Evolutionary conservation across 2,888 invertebrate genomes (phyloP), one percentile per base, ranked within the genome.

Genomic region (Conus canariensis): DNA sequence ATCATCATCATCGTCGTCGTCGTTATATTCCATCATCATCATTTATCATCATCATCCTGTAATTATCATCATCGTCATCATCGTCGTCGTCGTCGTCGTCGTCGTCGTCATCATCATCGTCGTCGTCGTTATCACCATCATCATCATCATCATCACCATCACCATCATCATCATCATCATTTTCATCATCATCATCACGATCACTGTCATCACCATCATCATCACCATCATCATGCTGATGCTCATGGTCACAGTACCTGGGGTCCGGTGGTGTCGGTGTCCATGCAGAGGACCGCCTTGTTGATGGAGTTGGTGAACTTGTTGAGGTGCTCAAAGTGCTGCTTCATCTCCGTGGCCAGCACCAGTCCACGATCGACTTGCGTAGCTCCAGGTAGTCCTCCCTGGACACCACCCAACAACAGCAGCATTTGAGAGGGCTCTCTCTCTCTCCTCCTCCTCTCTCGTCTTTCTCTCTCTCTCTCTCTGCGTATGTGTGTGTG

Each of bases 281-380:
- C 90, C 60, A 83, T 85, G 77, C 88, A 89, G 58, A 91, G 91
- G 70, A 92, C 82, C 25, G 91, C 89, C 85, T 92, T 92, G 86
- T 91, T 91, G 86, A 92, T 90, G 85, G 91, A 91, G 60, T 91
- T 90, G 10, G 89, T 90, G 97, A 99, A 99, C 97, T 99, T 99
- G 95, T 99, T 98, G 95, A 99, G 97, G 96, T 99, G 99, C 96
- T 99, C 99, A 96, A 99, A 99, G 97, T 99, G 99, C 96, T 98
- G 98, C 91, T 99, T 98, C 99, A 99, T 99, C 97, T 99, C 99
- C 7, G 99, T 99, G 67, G 99, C 99, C 94, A 99, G 97, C 95
- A 99, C 99, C 99, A 99, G 97, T 99, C 99, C 94, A 99, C 98
- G 92, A 99, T 98, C 96, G 98, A 98, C 96, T 98, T 98, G 92